phyloP scores from a whole-genome alignment of 2,113 vertebrate genomes.

The Octodon degus region DNA sequence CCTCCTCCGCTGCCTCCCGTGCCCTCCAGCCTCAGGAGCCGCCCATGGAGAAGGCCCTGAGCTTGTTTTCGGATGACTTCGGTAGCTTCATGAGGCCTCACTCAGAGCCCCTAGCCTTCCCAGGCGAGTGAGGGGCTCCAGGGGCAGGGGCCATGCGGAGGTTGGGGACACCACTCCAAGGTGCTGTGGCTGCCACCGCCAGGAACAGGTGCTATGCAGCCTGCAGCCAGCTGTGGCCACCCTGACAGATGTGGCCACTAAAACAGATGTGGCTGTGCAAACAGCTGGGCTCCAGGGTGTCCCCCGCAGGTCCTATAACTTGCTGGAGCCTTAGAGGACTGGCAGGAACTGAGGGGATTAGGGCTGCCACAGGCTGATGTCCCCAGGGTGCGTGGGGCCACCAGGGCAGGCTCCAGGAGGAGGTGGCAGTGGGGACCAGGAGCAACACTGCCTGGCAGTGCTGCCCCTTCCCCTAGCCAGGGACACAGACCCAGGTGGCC shows the following conservation, averaged over 20 bases:
- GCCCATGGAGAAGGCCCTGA: slow-evolving; percentile 94
- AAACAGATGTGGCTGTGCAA: neutral
- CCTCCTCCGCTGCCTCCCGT: slow-evolving; percentile 71
- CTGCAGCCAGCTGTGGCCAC: neutral
- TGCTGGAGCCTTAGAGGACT: neutral
- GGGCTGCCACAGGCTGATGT: neutral
- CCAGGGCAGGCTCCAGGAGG: neutral
- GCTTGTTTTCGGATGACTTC: slow-evolving; percentile 93
- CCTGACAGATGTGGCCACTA: neutral
- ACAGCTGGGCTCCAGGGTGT: neutral
- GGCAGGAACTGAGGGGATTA: neutral
- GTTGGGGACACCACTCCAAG: neutral
- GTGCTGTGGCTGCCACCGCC: neutral
- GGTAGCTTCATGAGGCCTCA: slow-evolving; percentile 93
- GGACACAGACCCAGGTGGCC: neutral
- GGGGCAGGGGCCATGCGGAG: neutral
- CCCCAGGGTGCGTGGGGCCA: too few relatives aligned
- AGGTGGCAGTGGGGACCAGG: too few relatives aligned
- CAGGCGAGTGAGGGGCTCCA: slow-evolving; percentile 87
- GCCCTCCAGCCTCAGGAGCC: slow-evolving; percentile 86
- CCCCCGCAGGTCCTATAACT: neutral
- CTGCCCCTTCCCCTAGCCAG: neutral
- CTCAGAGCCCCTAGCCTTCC: slow-evolving; percentile 89
- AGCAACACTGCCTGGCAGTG: rapidly evolving
- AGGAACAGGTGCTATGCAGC: neutral